Base-by-base conservation (phyloP, 2,797 vertebrate genomes). In the Argentina silus region DNA sequence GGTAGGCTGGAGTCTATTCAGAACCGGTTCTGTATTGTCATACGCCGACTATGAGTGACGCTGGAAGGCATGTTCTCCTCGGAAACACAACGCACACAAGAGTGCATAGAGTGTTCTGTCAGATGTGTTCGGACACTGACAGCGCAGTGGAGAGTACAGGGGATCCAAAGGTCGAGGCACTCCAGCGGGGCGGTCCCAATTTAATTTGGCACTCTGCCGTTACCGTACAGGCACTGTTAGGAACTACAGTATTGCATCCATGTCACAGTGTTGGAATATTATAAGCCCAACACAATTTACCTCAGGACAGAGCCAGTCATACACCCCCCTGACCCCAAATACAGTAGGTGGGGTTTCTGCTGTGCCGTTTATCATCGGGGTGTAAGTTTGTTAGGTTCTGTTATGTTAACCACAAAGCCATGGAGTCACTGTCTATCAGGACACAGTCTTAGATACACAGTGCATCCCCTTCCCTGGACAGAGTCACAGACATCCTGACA, bases 401-500 rank as follows among this genome's bases (percentile, higher is more conserved):
- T 50, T 76, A 51, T 73, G 3, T 3, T 17, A 69, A 78, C 76
- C 21, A 23, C 43, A 43, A 19, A 47, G 15, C n/a, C 36, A 56
- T 21, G 23, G 61, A 68, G 4, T 17, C 56, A 6, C 6, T 36
- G 27, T 36, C 6, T 36, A 14, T 36, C 59, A 27, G 23, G 23
- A 27, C 23, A 14, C 23, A 27, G 59, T 36, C 27, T 36, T 36
- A 36, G 15, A 6, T 53, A 53, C 51, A 53, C 51, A 15, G 15
- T 12, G 15, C 6, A 1, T 15, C 12, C 51, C 15, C 15, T 14
- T 53, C 55, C 17, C 55, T 21, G 19, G 15, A 6, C 17, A 57
- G 61, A 63, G n/a, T n/a, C 51, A 65, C 50, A 62, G 62, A 72
- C 61, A 56, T 50, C 72, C 78, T 73, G 77, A 70, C 43, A 59